These are phyloP conservation scores for Choristoneura fumiferana DNA, from an alignment of 1,140 invertebrate species.

Conservation along the genomic window DNA sequence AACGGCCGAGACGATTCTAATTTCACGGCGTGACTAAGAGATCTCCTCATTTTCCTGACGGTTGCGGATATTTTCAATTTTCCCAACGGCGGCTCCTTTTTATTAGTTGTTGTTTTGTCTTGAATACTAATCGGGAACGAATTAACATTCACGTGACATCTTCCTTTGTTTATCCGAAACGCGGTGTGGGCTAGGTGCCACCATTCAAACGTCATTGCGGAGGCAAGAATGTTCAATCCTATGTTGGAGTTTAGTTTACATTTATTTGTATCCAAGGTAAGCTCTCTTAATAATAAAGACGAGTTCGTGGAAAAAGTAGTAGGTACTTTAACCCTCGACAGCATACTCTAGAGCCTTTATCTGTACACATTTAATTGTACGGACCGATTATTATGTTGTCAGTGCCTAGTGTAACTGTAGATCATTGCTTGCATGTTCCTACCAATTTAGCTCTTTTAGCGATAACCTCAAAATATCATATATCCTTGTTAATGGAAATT, in stretches of 20 bases:
- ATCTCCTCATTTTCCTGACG: constrained; percentile 66
- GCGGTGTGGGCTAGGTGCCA: constrained; percentile 22
- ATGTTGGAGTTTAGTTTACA: background rate
- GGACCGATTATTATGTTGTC: no score
- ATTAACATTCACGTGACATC: constrained; percentile 64
- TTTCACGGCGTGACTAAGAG: constrained; percentile 69
- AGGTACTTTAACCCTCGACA: no score
- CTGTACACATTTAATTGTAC: no score
- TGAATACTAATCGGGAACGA: constrained; percentile 65
- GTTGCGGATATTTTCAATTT: constrained; percentile 77
- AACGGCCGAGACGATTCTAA: constrained; percentile 57
- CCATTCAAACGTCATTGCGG: background rate
- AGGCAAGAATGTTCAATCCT: constrained; percentile 2
- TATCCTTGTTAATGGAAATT: no score
- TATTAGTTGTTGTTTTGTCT: constrained; percentile 73
- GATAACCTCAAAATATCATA: no score
- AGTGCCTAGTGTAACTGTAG: no score
- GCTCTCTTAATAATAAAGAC: background rate
- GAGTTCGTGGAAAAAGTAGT: no score
- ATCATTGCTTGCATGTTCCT: no score
- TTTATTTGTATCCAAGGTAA: background rate
- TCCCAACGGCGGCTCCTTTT: constrained; percentile 65
- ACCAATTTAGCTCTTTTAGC: no score
- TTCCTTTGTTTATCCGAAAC: constrained; percentile 33
- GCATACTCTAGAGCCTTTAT: no score